A percentile compares a stretch with the other conserved stretches of the same genome.
Conservation (phyloP, 1,140 invertebrate genomes). For the Armadillidium nasatum region DNA sequence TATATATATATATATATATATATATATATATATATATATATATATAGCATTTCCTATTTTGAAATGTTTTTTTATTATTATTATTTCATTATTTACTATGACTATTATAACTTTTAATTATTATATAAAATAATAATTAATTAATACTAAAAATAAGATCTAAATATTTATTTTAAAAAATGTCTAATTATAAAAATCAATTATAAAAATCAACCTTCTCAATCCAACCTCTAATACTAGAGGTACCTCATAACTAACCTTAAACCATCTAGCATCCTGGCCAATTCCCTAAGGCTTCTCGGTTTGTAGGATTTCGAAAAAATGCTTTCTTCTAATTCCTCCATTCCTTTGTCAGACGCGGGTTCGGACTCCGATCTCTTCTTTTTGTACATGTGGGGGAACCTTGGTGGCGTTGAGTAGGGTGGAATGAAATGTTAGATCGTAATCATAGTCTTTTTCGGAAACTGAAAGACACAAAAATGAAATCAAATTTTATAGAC, state of each 20-base stretch:
- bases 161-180: too few species aligned
- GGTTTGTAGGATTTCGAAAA: background rate
- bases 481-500: background rate
- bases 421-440: background rate
- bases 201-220: too few species aligned
- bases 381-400: background rate
- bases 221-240: too few species aligned
- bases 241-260: background rate
- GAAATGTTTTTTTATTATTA: too few species aligned
- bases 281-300: background rate
- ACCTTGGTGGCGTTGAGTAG: background rate
- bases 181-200: too few species aligned
- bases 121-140: too few species aligned
- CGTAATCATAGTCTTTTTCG: background rate
- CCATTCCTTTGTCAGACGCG: background rate
- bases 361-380: background rate
- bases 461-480: background rate
- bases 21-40: too few species aligned
- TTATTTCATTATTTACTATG: too few species aligned
- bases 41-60: too few species aligned
- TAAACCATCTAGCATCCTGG: background rate
- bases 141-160: too few species aligned
- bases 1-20: too few species aligned
- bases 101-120: too few species aligned
- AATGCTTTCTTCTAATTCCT: background rate